Evolutionary conservation across 2,888 invertebrate species (phyloP).

Genomic region (Pomacea canaliculata): DNA sequence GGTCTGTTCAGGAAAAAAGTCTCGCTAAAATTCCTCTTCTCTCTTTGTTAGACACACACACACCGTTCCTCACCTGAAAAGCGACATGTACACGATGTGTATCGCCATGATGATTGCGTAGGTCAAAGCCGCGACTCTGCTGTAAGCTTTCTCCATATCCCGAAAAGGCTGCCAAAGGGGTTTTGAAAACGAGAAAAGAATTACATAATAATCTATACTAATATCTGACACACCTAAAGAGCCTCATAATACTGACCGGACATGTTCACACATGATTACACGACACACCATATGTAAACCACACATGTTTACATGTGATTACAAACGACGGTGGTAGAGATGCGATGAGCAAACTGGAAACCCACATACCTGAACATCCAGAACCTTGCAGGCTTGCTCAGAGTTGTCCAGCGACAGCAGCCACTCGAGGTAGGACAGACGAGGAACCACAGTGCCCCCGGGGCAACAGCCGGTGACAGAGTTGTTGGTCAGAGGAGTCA

Average conservation of each 20-base stretch:
- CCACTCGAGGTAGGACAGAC: slow-evolving; percentile 58
- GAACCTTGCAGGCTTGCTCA: slow-evolving; percentile 51
- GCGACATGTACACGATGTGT: slow-evolving; percentile 63
- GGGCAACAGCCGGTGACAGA: slow-evolving; percentile 24
- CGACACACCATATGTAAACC: no score
- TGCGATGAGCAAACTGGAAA: no score
- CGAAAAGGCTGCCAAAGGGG: slow-evolving; percentile 47
- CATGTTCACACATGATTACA: neutral
- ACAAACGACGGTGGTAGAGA: no score
- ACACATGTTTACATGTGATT: neutral
- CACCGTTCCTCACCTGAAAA: slow-evolving; percentile 45
- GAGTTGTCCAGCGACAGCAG: slow-evolving; percentile 50
- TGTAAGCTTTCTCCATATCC: slow-evolving; percentile 58
- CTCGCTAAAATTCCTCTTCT: no score
- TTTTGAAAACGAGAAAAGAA: neutral
- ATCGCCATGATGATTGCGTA: slow-evolving; percentile 56
- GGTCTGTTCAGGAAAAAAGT: no score
- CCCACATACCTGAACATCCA: slow-evolving; percentile 49
- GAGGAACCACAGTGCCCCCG: slow-evolving; percentile 25
- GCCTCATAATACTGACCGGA: neutral
- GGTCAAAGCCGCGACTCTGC: slow-evolving; percentile 56
- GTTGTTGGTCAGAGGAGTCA: slow-evolving; percentile 52
- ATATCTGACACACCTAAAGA: neutral
- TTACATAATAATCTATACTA: neutral
- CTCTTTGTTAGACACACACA: no score